Conservation (phyloP, 2,888 invertebrate species). For the Rhaphigaster nebulosa region DNA sequence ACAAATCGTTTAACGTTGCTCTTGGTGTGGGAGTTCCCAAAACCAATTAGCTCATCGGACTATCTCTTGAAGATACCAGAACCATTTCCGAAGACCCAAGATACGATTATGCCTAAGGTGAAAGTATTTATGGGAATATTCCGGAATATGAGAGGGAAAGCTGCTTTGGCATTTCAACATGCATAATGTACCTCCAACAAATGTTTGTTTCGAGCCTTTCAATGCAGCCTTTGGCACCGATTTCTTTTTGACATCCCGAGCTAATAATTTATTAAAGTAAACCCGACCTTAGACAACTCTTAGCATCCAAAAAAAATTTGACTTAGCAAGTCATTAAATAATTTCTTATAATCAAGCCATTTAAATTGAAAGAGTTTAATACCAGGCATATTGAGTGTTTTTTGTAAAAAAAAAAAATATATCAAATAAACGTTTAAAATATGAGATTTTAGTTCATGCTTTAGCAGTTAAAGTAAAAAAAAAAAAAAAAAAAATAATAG, state of each 20-base stretch:
- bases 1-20: neutral
- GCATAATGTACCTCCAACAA: neutral
- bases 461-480: too few species aligned
- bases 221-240: neutral
- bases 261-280: too few species aligned
- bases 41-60: slow-evolving; percentile 1
- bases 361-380: neutral
- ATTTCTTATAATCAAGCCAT: neutral
- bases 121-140: slow-evolving; percentile 47
- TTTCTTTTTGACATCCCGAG: neutral
- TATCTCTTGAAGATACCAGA: neutral
- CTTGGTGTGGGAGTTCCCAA: neutral
- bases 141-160: slow-evolving; percentile 17
- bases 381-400: too few species aligned
- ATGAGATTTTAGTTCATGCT: too few species aligned
- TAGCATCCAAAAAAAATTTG: neutral
- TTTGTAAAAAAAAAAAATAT: too few species aligned
- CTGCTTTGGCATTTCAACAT: slow-evolving; percentile 26
- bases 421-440: too few species aligned
- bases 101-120: neutral
- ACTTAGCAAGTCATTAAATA: neutral
- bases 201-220: neutral
- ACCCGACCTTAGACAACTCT: neutral
- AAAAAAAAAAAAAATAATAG: too few species aligned
- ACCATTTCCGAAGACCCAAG: neutral